A percentile compares a stretch with the other conserved stretches of the same genome.
These are phyloP conservation scores for Anabacerthia variegaticeps DNA, from an alignment of 2,797 vertebrate genomes.

Conservation along the genomic window DNA sequence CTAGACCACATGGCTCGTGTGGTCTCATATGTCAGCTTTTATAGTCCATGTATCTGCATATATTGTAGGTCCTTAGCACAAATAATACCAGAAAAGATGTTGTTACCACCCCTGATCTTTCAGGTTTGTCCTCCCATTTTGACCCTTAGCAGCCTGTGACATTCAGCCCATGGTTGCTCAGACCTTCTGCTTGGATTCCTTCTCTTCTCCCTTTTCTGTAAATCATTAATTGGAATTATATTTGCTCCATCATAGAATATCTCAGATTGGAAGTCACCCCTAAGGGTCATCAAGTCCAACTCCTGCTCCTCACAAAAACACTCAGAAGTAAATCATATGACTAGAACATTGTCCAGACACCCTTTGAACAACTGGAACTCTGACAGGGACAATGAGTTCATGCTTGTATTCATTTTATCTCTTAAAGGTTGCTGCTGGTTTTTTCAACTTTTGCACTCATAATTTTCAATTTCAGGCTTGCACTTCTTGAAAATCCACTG, in stretches of 20 bases:
- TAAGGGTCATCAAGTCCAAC: background rate
- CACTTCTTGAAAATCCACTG: background rate
- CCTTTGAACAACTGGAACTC: background rate
- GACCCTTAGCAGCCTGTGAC: background rate
- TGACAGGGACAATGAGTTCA: background rate
- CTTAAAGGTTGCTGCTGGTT: rapidly evolving
- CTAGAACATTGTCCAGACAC: background rate
- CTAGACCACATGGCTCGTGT: no score
- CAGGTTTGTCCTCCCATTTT: background rate
- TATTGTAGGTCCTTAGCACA: background rate
- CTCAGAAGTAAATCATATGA: background rate
- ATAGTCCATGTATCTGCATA: background rate
- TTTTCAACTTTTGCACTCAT: background rate
- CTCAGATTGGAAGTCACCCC: background rate
- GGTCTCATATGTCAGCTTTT: background rate
- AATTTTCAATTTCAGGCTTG: background rate
- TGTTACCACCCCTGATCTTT: background rate
- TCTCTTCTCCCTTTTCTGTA: background rate
- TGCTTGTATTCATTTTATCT: background rate
- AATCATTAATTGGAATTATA: background rate
- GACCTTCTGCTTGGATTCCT: background rate
- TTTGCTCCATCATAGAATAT: background rate
- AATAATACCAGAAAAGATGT: background rate
- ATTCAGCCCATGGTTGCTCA: background rate
- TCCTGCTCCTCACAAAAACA: background rate